Conservation (phyloP, 1,140 invertebrate genomes). For the Pogonus chalceus region DNA sequence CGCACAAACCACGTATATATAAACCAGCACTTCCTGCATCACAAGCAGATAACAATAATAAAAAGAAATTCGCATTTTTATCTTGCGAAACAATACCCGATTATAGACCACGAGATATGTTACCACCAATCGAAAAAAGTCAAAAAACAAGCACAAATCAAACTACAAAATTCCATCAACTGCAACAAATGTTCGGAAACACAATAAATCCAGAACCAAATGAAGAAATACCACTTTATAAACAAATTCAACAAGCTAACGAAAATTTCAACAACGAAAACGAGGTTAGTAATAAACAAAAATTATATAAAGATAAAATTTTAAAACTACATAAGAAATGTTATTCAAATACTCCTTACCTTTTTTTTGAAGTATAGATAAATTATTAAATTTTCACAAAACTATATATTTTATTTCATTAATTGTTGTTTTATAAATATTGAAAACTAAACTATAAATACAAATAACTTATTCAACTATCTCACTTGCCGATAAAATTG, state of each 20-base stretch:
- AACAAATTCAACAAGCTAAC: constrained; percentile 40
- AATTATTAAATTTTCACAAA: no score
- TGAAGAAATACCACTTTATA: constrained; percentile 42
- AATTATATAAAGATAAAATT: neutral
- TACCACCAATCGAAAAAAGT: constrained; percentile 48
- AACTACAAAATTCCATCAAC: constrained; percentile 64
- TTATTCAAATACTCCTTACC: neutral
- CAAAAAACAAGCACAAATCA: constrained; percentile 65
- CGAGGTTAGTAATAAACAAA: constrained; percentile 35
- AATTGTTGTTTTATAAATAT: no score
- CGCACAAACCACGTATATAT: constrained; percentile 57
- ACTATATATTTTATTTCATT: constrained; percentile 1
- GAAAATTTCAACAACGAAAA: constrained; percentile 46
- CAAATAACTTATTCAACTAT: no score
- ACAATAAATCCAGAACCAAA: constrained; percentile 32
- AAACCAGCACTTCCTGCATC: constrained; percentile 34
- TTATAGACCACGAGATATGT: constrained; percentile 52
- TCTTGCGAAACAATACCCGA: constrained; percentile 73
- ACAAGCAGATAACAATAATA: constrained; percentile 55
- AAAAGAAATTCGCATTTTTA: constrained; percentile 76
- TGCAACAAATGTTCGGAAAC: constrained; percentile 60
- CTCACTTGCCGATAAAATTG: no score
- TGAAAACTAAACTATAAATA: no score
- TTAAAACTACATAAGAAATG: neutral
- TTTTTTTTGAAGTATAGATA: no score